These are phyloP conservation scores for Selene dorsalis DNA, from an alignment of 2,797 vertebrate genomes.

Conservation along the genomic window DNA sequence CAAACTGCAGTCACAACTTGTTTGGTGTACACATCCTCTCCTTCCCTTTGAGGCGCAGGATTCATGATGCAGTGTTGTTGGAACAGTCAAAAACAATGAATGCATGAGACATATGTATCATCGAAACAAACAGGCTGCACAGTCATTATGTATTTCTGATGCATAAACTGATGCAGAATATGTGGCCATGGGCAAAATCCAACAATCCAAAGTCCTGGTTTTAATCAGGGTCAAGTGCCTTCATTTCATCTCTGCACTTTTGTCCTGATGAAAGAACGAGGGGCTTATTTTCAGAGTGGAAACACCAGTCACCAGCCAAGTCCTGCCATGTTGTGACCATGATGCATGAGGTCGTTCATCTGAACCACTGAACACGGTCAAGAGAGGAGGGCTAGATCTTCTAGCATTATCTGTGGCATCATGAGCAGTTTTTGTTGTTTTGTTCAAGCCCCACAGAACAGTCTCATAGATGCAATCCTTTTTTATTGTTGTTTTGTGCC, in stretches of 20 bases:
- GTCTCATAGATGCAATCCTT: not conserved
- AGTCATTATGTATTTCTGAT: not conserved
- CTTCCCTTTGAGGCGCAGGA: not conserved
- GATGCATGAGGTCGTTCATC: not conserved
- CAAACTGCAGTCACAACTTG: conserved; percentile 6
- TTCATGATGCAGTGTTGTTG: not conserved
- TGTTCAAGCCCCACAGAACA: not conserved
- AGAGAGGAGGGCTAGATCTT: not conserved
- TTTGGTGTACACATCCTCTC: not conserved
- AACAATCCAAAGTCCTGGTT: not conserved
- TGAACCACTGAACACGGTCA: not conserved
- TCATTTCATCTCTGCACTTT: conserved; percentile 5
- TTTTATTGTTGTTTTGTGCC: no score
- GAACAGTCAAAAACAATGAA: conserved; percentile 1
- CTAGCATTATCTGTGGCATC: not conserved
- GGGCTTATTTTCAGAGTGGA: conserved; percentile 9
- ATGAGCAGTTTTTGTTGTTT: not conserved
- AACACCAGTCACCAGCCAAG: conserved; percentile 2
- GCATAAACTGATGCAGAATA: not conserved
- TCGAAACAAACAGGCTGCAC: not conserved
- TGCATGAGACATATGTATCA: not conserved
- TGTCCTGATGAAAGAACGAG: not conserved
- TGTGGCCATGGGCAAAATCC: no score
- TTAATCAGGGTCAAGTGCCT: conserved; percentile 12
- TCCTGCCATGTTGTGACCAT: not conserved